phyloP scores from a whole-genome alignment of 2,888 invertebrate species.

The Caenorhabditis becei region DNA sequence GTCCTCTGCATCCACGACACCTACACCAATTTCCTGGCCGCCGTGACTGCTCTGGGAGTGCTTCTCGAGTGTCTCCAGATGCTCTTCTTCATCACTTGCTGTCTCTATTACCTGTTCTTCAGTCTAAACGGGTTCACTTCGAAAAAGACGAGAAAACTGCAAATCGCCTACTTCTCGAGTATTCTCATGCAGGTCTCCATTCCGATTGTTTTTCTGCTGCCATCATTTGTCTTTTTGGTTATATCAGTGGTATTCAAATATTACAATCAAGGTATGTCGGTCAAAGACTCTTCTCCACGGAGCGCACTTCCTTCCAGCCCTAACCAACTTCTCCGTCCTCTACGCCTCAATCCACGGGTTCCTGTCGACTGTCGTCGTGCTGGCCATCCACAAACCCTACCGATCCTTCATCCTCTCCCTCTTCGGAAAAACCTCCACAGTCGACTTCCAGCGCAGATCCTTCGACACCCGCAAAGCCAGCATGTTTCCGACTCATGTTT shows the following conservation, averaged over 20 bases:
- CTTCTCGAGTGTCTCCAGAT: constrained; percentile 21
- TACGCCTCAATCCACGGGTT: constrained; percentile 43
- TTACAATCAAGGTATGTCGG: constrained; percentile 33
- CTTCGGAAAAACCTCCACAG: background rate
- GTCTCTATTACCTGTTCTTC: constrained; percentile 43
- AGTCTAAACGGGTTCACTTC: constrained; percentile 39
- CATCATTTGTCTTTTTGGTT: constrained; percentile 26
- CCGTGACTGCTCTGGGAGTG: constrained; percentile 17
- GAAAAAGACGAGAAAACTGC: constrained; percentile 42
- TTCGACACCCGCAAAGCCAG: constrained; percentile 32
- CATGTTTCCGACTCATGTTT: constrained; percentile 27
- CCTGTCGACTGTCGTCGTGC: constrained; percentile 35
- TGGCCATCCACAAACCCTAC: constrained; percentile 42
- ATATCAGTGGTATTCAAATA: constrained; percentile 37
- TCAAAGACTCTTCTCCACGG: background rate
- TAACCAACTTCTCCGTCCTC: constrained; percentile 39
- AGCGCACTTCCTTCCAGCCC: too few relatives aligned
- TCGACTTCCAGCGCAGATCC: background rate
- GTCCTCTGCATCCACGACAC: constrained; percentile 29
- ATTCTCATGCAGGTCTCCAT: constrained; percentile 43
- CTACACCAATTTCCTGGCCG: constrained; percentile 31
- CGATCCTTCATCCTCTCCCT: constrained; percentile 24
- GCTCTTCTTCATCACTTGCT: constrained; percentile 35
- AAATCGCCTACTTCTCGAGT: constrained; percentile 35
- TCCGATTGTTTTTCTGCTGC: constrained; percentile 27